Evolutionary conservation across 2,797 vertebrate genomes (phyloP), one percentile per base, ranked within the genome.

Genomic region (Amniataba percoides): DNA sequence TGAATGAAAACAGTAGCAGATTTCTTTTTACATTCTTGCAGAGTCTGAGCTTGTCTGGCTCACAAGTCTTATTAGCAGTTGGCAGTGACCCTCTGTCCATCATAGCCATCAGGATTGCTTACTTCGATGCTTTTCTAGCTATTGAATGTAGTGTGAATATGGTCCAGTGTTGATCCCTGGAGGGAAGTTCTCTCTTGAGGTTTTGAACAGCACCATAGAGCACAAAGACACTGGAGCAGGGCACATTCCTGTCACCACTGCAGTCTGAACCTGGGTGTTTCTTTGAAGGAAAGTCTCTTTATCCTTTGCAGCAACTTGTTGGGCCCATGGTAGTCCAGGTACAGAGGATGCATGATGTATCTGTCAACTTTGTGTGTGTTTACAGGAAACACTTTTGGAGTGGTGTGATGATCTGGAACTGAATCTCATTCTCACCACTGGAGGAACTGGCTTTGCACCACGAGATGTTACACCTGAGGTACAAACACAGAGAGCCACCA

Each of bases 401-500:
- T 99, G 98, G 98, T 99, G 98, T 63, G 98, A 99, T 85, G 98
- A 99, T 81, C 97, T 98, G 87, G 97, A 99, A 89, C 96, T 99
- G 80, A 99, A 99, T 92, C 97, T 99, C 90, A 98, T 99, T 89
- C 94, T 99, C 89, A 99, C 98, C 51, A 99, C 98, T 23, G 98
- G 98, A 94, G 98, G 98, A 93, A 99, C 98, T 74, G 98, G 98
- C 18, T 99, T 99, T 88, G 98, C 98, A 57, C 98, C 98, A 8
- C 95, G 98, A 91, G 98, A 99, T 94, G 98, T 99, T 86, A 99
- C 98, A 82, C 98, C 98, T 85, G 98, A 99, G 98, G 98, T 99
- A 95, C 49, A 67, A 42, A 62, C 46, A 63, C 58, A 52, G 0
- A 58, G 7, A 57, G 21, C 11, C 3, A 13, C 5, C 11, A 36